A percentile compares a stretch with the other conserved stretches of the same genome.
Evolutionary conservation across 2,888 invertebrate species (phyloP).

Genomic region (Epicampocera succincta): DNA sequence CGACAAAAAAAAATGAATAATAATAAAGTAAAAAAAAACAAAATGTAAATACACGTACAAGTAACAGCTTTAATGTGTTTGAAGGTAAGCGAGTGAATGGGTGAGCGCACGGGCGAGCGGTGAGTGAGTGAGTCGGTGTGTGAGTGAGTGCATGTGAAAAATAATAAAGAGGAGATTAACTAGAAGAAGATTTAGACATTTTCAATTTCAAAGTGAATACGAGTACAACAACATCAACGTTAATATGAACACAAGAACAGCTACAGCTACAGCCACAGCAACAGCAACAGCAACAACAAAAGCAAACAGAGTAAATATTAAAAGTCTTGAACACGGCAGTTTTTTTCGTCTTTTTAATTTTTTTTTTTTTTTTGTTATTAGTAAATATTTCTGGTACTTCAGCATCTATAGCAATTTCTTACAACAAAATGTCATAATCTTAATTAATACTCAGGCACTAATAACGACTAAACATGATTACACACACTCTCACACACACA

Average conservation of each 20-base stretch:
- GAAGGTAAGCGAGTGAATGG: neutral
- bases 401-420: slow-evolving; percentile 46
- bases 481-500: slow-evolving; percentile 4
- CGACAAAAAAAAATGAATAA: slow-evolving; percentile 20
- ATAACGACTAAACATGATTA: slow-evolving; percentile 35
- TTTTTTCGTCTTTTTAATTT: neutral
- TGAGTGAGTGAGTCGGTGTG: neutral
- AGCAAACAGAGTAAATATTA: no score
- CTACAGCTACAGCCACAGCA: neutral
- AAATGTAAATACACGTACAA: slow-evolving; percentile 42
- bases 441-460: slow-evolving; percentile 55
- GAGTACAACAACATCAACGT: slow-evolving; percentile 24
- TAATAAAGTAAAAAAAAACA: slow-evolving; percentile 32
- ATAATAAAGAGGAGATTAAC: slow-evolving; percentile 66
- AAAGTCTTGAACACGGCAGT: slow-evolving; percentile 51
- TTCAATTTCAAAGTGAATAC: slow-evolving; percentile 65
- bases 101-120: no score
- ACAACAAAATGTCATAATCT: slow-evolving; percentile 64
- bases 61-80: neutral
- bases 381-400: slow-evolving; percentile 33
- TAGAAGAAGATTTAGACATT: slow-evolving; percentile 64
- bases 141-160: slow-evolving; percentile 43
- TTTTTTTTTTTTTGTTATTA: slow-evolving; percentile 13
- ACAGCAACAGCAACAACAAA: slow-evolving; percentile 36
- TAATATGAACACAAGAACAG: neutral